Evolutionary conservation across 2,797 vertebrate genomes (phyloP).

Genomic region (Coregonus ussuriensis): DNA sequence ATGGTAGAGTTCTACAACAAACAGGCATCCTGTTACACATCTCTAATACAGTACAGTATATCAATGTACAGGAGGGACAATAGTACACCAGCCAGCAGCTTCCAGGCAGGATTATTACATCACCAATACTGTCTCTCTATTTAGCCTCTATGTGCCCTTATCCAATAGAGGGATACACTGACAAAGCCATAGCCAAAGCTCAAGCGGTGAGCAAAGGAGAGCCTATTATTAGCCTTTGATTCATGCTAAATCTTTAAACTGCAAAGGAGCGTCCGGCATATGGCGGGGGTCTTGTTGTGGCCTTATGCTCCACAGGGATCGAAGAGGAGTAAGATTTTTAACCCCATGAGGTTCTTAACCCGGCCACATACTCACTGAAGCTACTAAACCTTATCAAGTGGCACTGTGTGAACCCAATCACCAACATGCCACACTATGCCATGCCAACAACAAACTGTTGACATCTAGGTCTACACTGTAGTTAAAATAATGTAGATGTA

Average conservation of each 20-base stretch:
- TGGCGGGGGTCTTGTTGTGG: neutral
- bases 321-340: neutral
- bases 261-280: neutral
- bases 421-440: neutral
- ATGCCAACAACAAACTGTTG: neutral
- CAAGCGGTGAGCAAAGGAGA: neutral
- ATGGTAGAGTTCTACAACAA: neutral
- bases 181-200: neutral
- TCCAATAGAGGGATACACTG: constrained; percentile 7
- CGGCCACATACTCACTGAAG: neutral
- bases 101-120: constrained; percentile 1
- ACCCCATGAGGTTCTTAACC: neutral
- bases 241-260: neutral
- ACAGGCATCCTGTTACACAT: neutral
- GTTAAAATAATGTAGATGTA: neutral
- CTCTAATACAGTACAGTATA: neutral
- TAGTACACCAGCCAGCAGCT: constrained; percentile 10
- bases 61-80: constrained; percentile 22
- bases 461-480: neutral
- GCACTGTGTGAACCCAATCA: neutral
- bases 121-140: neutral
- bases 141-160: neutral
- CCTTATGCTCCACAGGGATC: neutral
- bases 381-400: neutral
- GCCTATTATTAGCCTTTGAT: neutral